Percentiles rank a stretch among this genome's conserved stretches.
These are phyloP conservation scores for Lamellibrachia satsuma DNA, from an alignment of 2,888 invertebrate genomes.

Conservation along the genomic window DNA sequence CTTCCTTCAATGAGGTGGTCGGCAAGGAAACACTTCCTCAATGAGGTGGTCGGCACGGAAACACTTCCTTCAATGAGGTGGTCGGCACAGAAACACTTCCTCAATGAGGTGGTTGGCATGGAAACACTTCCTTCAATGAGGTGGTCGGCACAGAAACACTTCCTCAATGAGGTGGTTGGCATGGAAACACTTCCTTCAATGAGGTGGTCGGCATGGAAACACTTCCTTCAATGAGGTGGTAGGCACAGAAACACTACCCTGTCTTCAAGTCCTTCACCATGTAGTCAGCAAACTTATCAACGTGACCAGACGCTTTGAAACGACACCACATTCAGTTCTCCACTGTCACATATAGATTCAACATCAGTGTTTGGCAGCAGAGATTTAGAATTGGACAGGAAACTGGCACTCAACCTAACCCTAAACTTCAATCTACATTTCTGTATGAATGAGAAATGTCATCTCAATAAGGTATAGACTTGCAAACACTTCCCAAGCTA, in stretches of 20 bases:
- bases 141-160: no score
- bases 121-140: conserved; percentile 77
- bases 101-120: conserved; percentile 95
- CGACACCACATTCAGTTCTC: not conserved
- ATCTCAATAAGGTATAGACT: no score
- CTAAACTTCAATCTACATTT: no score
- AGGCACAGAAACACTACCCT: conserved; percentile 71
- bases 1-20: conserved; percentile 94
- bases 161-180: no score
- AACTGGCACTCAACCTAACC: no score
- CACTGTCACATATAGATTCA: not conserved
- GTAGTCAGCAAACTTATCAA: conserved; percentile 97
- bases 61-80: not conserved
- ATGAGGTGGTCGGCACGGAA: not conserved
- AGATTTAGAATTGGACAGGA: no score
- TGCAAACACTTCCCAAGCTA: no score
- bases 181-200: no score
- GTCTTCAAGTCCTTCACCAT: conserved; percentile 98
- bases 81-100: conserved; percentile 45
- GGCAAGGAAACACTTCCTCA: conserved; percentile 91
- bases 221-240: no score
- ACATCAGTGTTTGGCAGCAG: not conserved
- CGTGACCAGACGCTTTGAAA: conserved; percentile 96
- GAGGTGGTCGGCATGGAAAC: no score
- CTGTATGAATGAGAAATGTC: no score